Conservation (phyloP, 1,140 invertebrate species). For the Chironomus striatipennis region DNA sequence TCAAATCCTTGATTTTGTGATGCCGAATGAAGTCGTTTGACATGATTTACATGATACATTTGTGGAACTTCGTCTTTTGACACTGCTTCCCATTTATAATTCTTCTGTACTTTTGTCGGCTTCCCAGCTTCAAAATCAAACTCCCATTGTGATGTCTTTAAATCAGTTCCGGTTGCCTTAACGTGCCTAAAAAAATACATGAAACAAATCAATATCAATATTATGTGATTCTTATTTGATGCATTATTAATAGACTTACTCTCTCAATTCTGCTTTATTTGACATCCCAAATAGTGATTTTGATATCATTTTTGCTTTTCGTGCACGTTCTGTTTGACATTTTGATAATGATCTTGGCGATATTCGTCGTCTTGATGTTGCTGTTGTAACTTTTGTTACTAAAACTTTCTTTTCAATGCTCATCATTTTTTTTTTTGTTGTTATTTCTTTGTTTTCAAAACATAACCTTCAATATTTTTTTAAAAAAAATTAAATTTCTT, state of each 20-base stretch:
- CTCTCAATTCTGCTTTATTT: neutral
- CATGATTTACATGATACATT: slow-evolving; percentile 15
- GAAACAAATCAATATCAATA: too few relatives aligned
- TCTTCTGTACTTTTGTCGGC: neutral
- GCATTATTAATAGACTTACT: neutral
- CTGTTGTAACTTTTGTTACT: neutral
- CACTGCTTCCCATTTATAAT: slow-evolving; percentile 19
- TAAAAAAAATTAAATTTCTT: neutral
- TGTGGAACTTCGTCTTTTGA: neutral
- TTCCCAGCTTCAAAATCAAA: slow-evolving; percentile 8
- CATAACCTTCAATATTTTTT: neutral
- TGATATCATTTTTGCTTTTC: slow-evolving; percentile 15
- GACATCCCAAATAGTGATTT: slow-evolving; percentile 18
- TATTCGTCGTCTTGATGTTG: neutral
- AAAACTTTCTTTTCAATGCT: neutral
- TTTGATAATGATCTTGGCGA: slow-evolving; percentile 11
- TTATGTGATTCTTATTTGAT: neutral
- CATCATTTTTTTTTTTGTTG: neutral
- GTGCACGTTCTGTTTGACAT: slow-evolving; percentile 15
- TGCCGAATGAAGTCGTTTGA: neutral
- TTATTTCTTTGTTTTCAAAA: slow-evolving; percentile 16
- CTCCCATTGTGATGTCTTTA: neutral
- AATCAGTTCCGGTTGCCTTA: neutral
- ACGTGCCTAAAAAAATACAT: slow-evolving; percentile 10
- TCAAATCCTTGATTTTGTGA: neutral